A percentile compares a stretch with the other conserved stretches of the same genome.
Conservation (phyloP, 2,113 vertebrate genomes). For the Danionella cerebrum region DNA sequence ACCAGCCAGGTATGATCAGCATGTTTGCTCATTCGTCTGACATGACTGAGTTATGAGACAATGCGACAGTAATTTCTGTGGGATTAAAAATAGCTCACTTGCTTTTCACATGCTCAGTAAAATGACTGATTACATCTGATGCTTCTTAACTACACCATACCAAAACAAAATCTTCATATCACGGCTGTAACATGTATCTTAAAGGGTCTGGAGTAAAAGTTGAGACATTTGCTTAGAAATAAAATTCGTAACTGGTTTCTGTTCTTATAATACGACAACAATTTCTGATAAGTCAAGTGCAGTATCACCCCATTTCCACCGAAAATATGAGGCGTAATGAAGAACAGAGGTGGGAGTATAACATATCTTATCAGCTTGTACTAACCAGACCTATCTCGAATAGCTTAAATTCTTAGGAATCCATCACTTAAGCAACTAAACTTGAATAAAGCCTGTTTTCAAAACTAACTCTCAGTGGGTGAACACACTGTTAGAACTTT, state of each 20-base stretch:
- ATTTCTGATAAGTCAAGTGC: neutral
- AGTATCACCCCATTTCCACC: neutral
- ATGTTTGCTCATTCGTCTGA: neutral
- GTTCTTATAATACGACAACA: too few relatives aligned
- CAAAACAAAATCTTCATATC: neutral
- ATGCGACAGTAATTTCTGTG: neutral
- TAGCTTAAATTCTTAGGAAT: conserved; percentile 53
- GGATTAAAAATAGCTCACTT: neutral
- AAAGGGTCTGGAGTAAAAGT: neutral
- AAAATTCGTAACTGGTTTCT: too few relatives aligned
- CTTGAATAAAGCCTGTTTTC: conserved; percentile 24
- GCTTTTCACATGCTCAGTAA: neutral
- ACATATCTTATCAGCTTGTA: conserved; percentile 40
- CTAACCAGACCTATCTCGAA: conserved; percentile 43
- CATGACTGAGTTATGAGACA: neutral
- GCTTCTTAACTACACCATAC: neutral
- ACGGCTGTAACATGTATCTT: too few relatives aligned
- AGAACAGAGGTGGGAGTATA: conserved; percentile 22
- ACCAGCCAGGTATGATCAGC: neutral
- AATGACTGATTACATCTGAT: neutral
- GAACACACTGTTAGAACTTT: neutral
- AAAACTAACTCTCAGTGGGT: neutral
- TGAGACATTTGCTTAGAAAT: neutral
- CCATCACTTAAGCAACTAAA: conserved; percentile 32
- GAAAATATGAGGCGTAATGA: neutral